Percentiles rank a stretch among this genome's conserved stretches.
phyloP scores from a whole-genome alignment of 2,888 invertebrate genomes.

The Gryllus longicercus region DNA sequence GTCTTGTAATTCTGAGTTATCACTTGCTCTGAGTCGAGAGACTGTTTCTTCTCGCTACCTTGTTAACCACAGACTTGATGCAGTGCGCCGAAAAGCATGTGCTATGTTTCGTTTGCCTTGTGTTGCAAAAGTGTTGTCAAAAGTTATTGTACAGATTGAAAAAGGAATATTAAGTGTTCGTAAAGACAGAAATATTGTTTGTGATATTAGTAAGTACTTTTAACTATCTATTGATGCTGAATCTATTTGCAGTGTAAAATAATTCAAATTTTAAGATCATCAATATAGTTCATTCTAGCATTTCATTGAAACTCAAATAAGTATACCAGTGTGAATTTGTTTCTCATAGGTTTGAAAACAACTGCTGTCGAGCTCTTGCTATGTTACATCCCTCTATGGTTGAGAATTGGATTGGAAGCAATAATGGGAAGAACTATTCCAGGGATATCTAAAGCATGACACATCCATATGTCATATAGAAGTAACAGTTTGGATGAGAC shows the following conservation, averaged over 20 bases:
- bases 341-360: conserved; percentile 62
- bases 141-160: conserved; percentile 68
- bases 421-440: conserved; percentile 73
- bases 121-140: conserved; percentile 62
- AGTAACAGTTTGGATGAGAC: too few relatives aligned
- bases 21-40: conserved; percentile 68
- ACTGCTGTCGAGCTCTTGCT: conserved; percentile 70
- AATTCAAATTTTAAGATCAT: background rate
- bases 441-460: too few relatives aligned
- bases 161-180: conserved; percentile 70
- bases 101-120: conserved; percentile 60
- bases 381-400: conserved; percentile 87
- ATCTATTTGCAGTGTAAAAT: background rate
- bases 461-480: too few relatives aligned
- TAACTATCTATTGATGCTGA: background rate
- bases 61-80: conserved; percentile 45
- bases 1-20: conserved; percentile 57
- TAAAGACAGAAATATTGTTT: conserved; percentile 73
- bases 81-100: conserved; percentile 64
- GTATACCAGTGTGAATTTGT: background rate
- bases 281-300: background rate
- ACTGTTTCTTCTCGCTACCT: conserved; percentile 54
- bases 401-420: conserved; percentile 82
- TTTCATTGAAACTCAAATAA: background rate
- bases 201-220: conserved; percentile 64